A percentile compares a stretch with the other conserved stretches of the same genome.
Conservation (phyloP, 1,140 invertebrate genomes). For the Melanaphis sacchari region DNA sequence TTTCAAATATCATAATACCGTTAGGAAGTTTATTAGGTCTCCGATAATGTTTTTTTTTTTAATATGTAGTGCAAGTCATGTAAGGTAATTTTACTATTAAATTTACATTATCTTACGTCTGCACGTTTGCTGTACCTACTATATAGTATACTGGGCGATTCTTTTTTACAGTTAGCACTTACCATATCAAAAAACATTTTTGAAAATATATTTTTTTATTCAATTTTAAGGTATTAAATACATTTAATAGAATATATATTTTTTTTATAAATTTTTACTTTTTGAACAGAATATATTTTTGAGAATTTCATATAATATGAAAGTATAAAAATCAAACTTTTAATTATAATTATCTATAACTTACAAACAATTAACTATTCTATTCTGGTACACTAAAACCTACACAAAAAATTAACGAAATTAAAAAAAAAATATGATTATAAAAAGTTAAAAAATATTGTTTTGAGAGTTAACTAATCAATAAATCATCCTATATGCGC, state of each 20-base stretch:
- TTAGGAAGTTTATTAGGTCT: not conserved
- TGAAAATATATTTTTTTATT: not conserved
- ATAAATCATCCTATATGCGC: not conserved
- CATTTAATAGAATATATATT: too few species aligned
- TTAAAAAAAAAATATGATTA: not conserved
- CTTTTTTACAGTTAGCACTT: not conserved
- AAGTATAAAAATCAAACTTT: not conserved
- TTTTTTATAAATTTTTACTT: too few species aligned
- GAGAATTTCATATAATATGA: not conserved
- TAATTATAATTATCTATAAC: too few species aligned
- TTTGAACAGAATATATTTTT: too few species aligned
- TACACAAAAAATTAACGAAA: not conserved
- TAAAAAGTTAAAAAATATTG: too few species aligned
- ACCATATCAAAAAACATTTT: not conserved
- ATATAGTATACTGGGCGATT: not conserved
- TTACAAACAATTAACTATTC: too few species aligned
- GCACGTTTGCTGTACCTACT: not conserved
- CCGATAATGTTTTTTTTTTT: not conserved
- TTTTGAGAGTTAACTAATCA: too few species aligned
- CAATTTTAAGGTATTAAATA: not conserved
- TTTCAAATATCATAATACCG: not conserved
- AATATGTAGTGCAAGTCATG: not conserved
- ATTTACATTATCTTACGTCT: not conserved
- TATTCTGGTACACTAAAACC: too few species aligned
- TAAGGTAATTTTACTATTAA: not conserved